Percentiles rank a stretch among this genome's conserved stretches.
Conservation (phyloP, 2,797 vertebrate genomes). For the Hirundo rustica region DNA sequence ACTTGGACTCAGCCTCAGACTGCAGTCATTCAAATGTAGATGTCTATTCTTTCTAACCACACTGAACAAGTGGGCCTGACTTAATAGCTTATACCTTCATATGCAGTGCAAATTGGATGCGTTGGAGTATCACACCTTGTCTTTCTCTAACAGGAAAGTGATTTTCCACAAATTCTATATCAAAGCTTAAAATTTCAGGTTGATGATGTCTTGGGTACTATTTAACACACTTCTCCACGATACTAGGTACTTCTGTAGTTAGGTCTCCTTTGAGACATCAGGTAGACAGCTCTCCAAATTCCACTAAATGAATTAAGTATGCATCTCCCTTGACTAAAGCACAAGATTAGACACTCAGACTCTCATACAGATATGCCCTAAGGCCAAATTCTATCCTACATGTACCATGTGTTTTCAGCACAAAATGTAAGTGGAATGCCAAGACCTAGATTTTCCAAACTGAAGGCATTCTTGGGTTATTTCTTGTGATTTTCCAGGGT, state of each 20-base stretch:
- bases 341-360: neutral
- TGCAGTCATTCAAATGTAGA: neutral
- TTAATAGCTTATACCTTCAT: neutral
- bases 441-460: neutral
- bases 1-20: neutral
- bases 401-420: neutral
- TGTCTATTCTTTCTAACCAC: neutral
- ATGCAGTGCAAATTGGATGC: neutral
- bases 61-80: neutral
- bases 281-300: neutral
- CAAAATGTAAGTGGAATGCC: neutral
- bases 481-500: neutral
- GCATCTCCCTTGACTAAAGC: neutral
- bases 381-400: neutral
- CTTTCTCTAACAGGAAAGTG: neutral
- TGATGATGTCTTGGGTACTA: neutral
- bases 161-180: neutral
- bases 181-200: neutral
- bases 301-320: neutral
- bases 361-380: neutral
- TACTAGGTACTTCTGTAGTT: neutral
- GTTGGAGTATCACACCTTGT: neutral
- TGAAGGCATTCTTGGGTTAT: neutral
- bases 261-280: neutral
- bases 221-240: neutral